Conservation (phyloP, 2,113 vertebrate genomes). For the Benitochromis conjunctus region DNA sequence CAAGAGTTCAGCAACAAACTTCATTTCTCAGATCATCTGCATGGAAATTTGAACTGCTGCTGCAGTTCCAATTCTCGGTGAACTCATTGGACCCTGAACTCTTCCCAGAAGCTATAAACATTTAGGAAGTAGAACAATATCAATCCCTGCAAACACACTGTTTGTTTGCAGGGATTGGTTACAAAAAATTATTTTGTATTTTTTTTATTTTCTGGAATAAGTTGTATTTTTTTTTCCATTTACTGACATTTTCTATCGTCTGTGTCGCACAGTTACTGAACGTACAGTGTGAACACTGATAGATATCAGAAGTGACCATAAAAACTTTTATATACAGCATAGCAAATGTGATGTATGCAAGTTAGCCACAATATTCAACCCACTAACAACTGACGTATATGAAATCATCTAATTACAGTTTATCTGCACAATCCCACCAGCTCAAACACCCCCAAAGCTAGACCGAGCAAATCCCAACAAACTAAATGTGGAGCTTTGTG, state of each 20-base stretch:
- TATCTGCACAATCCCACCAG: not conserved
- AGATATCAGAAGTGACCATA: rapidly evolving
- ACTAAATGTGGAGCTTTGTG: not conserved
- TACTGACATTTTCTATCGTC: not conserved
- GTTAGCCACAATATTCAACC: not conserved
- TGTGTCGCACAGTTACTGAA: not conserved
- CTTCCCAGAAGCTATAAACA: not conserved
- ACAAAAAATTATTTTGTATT: not conserved
- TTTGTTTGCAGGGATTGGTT: not conserved
- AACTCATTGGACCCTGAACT: not conserved
- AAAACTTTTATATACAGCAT: not conserved
- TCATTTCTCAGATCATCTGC: not conserved
- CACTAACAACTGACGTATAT: not conserved
- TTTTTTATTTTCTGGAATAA: not conserved
- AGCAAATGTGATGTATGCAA: not conserved
- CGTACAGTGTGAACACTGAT: not conserved
- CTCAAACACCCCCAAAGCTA: too few relatives aligned
- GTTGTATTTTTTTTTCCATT: not conserved
- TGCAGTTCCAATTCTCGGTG: not conserved
- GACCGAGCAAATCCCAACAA: not conserved
- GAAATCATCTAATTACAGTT: not conserved
- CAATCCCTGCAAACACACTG: not conserved
- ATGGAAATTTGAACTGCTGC: not conserved
- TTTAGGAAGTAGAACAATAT: not conserved
- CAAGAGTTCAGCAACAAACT: not conserved